Percentiles rank a stretch among this genome's conserved stretches.
Conservation (phyloP, 2,888 invertebrate genomes). For the Sphaerolaimus hirsutus region DNA sequence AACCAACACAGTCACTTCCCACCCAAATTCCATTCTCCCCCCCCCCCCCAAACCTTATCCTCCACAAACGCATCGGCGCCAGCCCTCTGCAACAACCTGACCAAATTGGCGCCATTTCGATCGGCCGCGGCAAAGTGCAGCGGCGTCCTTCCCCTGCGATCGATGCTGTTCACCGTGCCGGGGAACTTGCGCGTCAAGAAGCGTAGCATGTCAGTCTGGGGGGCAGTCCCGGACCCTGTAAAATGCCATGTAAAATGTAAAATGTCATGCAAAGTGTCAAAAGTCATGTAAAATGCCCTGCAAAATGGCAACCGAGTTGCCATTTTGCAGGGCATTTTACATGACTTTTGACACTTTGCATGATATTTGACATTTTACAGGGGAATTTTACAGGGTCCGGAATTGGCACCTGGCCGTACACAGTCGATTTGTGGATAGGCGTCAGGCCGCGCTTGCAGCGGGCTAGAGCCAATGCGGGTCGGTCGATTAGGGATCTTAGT, state of each 20-base stretch:
- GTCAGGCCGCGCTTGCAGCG: slow-evolving; percentile 55
- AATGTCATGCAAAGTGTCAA: too few species aligned
- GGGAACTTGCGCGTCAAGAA: slow-evolving; percentile 34
- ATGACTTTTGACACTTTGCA: too few species aligned
- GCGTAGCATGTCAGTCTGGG: slow-evolving; percentile 51
- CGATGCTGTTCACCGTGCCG: slow-evolving; percentile 26
- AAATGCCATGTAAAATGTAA: too few species aligned
- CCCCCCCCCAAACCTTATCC: slow-evolving; percentile 21
- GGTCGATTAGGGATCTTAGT: slow-evolving; percentile 43
- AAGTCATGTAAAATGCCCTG: too few species aligned
- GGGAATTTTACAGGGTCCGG: too few species aligned
- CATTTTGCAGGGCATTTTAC: too few species aligned
- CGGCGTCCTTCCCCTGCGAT: slow-evolving; percentile 26
- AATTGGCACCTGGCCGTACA: too few species aligned
- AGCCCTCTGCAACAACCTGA: slow-evolving; percentile 24
- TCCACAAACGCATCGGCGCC: slow-evolving; percentile 26
- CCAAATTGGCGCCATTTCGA: slow-evolving; percentile 24
- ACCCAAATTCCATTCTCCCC: too few species aligned
- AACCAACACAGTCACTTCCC: too few species aligned
- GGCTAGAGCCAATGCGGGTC: slow-evolving; percentile 50
- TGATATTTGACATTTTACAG: too few species aligned
- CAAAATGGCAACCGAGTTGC: too few species aligned
- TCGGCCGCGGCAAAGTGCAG: slow-evolving; percentile 26
- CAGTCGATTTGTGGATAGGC: slow-evolving; percentile 50
- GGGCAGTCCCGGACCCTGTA: too few species aligned